These are phyloP conservation scores for Pseudomyrmex gracilis DNA, from an alignment of 1,140 invertebrate genomes.

Conservation along the genomic window DNA sequence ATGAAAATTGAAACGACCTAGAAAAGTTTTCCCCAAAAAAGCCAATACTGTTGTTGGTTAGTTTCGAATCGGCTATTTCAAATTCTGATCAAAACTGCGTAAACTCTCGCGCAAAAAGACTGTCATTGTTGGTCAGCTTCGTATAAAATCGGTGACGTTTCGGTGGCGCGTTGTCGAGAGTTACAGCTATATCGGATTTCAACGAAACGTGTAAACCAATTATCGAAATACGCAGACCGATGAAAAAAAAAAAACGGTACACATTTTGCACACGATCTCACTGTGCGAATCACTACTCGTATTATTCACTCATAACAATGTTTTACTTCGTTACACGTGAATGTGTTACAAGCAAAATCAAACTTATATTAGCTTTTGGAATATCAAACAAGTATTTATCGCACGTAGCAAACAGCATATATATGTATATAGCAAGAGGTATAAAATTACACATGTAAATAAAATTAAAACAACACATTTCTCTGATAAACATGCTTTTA, in stretches of 20 bases:
- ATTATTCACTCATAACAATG: not conserved
- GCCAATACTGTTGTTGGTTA: not conserved
- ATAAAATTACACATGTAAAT: too few species aligned
- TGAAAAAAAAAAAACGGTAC: conserved; percentile 29
- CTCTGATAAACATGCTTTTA: not conserved
- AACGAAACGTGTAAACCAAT: conserved; percentile 31
- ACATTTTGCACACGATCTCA: conserved; percentile 1
- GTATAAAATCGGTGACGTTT: conserved; percentile 28
- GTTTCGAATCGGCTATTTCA: conserved; percentile 2
- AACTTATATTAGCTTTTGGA: conserved; percentile 7
- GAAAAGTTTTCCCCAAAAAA: conserved; percentile 30
- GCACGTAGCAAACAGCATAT: not conserved
- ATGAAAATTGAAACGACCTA: conserved; percentile 52
- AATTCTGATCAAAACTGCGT: conserved; percentile 37
- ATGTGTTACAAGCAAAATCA: not conserved
- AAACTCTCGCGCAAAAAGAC: not conserved
- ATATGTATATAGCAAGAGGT: not conserved
- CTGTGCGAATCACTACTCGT: not conserved
- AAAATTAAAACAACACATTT: not conserved
- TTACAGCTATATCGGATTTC: conserved; percentile 45
- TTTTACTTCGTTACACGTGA: conserved; percentile 20
- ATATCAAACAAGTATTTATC: conserved; percentile 1
- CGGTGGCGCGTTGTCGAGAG: conserved; percentile 3
- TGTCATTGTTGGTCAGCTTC: conserved; percentile 11
- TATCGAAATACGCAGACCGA: conserved; percentile 1